Evolutionary conservation across 1,140 invertebrate species (phyloP), one percentile per base, ranked within the genome.

Genomic region (Papilio polytes): DNA sequence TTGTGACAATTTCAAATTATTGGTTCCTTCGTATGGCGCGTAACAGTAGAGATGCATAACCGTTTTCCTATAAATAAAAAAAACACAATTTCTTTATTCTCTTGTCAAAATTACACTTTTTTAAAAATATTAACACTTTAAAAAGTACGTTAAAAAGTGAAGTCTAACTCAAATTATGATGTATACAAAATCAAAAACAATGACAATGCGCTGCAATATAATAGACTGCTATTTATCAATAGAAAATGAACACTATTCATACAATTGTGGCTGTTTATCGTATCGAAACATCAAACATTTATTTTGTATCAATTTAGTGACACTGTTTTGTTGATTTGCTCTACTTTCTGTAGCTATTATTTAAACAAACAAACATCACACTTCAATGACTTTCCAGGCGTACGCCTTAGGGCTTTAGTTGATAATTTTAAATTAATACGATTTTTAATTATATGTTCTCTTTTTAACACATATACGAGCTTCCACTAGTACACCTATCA

Each of bases 401-500:
- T 4, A 18, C 13, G 13, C 3, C 48, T 51, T 51, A 1, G 3
- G 18, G 48, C 13, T 51, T 51, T 51, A 9, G 2, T 3, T 51
- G 13, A 15, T 51, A 15, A 18, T 51, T 51, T 51, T 18, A 51
- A 15, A 48, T 48, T 48, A 48, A 51, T 15, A 18, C 48, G 48
- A 18, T 18, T 51, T 41, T 41, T 41, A 8, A 41, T 41, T 41
- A 41, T 41, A 41, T 8, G 0, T 8, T 41, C 46, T 2, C 8
- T 13, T 48, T 48, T 48, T 48, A 48, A 48, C 3, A 13, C 1
- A 22, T 31, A 31, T 12, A 70, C 36, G 26, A 36, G 63, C 13
- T 70, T 63, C 22, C n/a, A 66, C 63, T 13, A 31, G 63, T 26
- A 26, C 77, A 81, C 79, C 59, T 20, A 83, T 78, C 80, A 85